Percentiles rank a stretch among this genome's conserved stretches.
Evolutionary conservation across 1,140 invertebrate species (phyloP).

Genomic region (Euglossa dilemma): DNA sequence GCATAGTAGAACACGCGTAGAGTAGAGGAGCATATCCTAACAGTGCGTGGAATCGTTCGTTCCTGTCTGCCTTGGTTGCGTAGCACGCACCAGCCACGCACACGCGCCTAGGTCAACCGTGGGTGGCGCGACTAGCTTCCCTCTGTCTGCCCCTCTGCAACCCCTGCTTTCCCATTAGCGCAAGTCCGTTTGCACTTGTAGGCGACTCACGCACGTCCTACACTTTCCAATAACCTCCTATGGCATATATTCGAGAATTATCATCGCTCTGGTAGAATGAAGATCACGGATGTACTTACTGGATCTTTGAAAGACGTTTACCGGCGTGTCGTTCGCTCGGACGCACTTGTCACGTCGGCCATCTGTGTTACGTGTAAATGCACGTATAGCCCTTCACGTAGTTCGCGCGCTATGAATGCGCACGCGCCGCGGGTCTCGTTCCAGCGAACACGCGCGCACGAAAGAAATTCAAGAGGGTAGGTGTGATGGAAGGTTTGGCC

Average conservation of each 20-base stretch:
- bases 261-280: not conserved
- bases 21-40: not conserved
- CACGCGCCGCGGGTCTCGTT: not conserved
- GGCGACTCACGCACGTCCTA: not conserved
- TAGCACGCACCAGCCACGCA: constrained; percentile 36
- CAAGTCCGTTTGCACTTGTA: constrained; percentile 27
- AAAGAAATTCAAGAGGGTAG: constrained; percentile 2
- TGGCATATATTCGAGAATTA: not conserved
- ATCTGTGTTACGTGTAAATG: not conserved
- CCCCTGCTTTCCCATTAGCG: constrained; percentile 3
- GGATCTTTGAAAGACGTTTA: not conserved
- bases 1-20: not conserved
- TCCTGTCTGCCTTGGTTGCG: not conserved
- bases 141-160: constrained; percentile 1
- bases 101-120: constrained; percentile 47
- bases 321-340: not conserved
- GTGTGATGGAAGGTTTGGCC: constrained; percentile 10
- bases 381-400: not conserved
- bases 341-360: not conserved
- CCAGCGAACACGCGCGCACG: not conserved
- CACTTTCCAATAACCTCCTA: not conserved
- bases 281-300: not conserved
- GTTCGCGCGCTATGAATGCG: not conserved
- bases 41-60: not conserved
- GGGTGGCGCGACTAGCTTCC: constrained; percentile 23